Evolutionary conservation across 2,113 vertebrate species (phyloP), one percentile per base, ranked within the genome.

Genomic region (Ictalurus punctatus): DNA sequence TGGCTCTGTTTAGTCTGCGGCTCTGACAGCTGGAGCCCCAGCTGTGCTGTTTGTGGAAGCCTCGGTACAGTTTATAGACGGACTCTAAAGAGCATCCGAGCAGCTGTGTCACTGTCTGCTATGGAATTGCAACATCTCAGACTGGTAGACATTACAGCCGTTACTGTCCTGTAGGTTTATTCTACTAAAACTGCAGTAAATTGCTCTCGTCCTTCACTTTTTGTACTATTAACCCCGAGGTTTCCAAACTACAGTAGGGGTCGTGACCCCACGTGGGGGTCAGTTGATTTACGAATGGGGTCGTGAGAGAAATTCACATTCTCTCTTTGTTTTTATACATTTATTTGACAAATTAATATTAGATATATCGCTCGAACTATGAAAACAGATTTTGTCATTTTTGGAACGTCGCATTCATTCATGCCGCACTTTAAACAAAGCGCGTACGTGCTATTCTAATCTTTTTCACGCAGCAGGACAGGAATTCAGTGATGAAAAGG

Each of bases 21-120:
- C 40, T 69, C 61, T 81, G 71, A 56, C 86, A 87, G 76, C 61
- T 56, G 78, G 86, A 56, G 86, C 61, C 19, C 86, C 86, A 87
- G 76, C 86, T 80, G 86, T 81, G 59, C 34, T 27, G 76, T 81
- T 87, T 87, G 76, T 81, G 59, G 44, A 85, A 13, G 83, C 17
- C 44, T 85, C 7, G 54, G 16, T 69, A 17, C 63, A 69, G 40
- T 69, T 85, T 85, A 84, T 61, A 84, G 83, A n/a, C 83, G 1
- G 25, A 67, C 25, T 48, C 56, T n/a, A 84, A 48, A 67, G 59
- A 67, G 61, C 83, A 67, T 84, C 44, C 2, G 25, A 17, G 14
- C 83, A 84, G 63, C 34, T 84, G 83, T 52, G 83, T 67, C 37
- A 67, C 59, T 67, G 83, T 85, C 83, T 85, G 83, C 37, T 84